Evolutionary conservation across 2,888 invertebrate species (phyloP), one percentile per base, ranked within the genome.

Genomic region (Drosophila birchii): DNA sequence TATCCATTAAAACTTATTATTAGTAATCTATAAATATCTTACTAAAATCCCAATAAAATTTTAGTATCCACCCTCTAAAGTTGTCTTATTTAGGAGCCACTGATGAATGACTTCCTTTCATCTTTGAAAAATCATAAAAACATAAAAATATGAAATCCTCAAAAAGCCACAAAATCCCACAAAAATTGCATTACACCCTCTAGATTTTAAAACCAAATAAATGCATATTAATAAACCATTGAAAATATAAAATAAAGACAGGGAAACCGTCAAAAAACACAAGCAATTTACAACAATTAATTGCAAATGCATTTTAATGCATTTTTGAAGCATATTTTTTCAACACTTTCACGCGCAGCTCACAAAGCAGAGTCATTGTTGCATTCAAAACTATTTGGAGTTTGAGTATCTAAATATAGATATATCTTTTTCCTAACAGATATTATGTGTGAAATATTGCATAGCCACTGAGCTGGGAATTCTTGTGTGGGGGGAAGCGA

Each of bases 321-420:
- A 86, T 74, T 85, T 84, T 86, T 77, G 63, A 43, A 76, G 78
- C 29, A 8, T 29, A 26, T 16, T 45, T 26, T 45, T 26, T 26
- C 76, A 88, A 84, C 79, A 80, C 86, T 86, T 86, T 86, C 88
- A 64, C 80, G 71, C 80, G 68, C 45, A 43, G 23, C 18, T 47
- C 43, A 54, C 54, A 60, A 64, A 29, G 63, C 67, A 58, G 34
- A 78, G 67, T 70, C 78, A 78, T 70, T 63, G 59, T 59, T 60
- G 69, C 53, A 70, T 45, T 73, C 57, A n/a, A 66, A 64, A 44
- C 53, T 57, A 54, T 72, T 57, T 45, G 41, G 6, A 32, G 39
- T 54, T 58, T 54, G 57, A 72, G 34, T 56, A 64, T 38, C 38
- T 23, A 32, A 45, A 57, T 23, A 53, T 43, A 16, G 18, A 34